Evolutionary conservation across 2,113 vertebrate genomes (phyloP).

Genomic region (Entelurus aequoreus): DNA sequence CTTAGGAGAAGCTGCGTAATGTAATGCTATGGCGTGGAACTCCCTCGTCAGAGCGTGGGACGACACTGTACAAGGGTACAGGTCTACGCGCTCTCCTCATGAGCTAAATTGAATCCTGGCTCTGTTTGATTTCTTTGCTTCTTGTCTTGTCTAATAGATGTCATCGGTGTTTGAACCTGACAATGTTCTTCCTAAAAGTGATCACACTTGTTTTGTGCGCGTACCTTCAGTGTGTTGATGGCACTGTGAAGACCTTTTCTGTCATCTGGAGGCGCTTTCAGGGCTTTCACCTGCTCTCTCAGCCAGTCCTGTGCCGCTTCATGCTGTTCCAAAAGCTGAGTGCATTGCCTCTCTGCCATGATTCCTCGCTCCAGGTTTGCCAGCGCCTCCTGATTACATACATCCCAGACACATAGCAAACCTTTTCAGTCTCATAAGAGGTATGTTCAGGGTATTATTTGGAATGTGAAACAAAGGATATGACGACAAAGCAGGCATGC

Average conservation of each 20-base stretch:
- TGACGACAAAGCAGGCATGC: not conserved
- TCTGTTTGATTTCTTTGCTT: too few relatives aligned
- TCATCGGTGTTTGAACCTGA: too few relatives aligned
- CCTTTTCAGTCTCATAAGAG: not conserved
- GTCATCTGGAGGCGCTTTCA: slow-evolving; percentile 48
- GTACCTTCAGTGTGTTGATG: slow-evolving; percentile 71
- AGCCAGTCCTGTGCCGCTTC: slow-evolving; percentile 73
- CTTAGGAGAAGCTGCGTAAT: too few relatives aligned
- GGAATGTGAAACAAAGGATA: not conserved
- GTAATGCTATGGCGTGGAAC: too few relatives aligned
- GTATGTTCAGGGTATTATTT: not conserved
- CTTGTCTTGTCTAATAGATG: too few relatives aligned
- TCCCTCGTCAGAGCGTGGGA: too few relatives aligned
- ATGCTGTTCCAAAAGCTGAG: slow-evolving; percentile 72
- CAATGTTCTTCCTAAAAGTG: too few relatives aligned
- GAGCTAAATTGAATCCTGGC: too few relatives aligned
- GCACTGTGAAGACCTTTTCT: slow-evolving; percentile 50
- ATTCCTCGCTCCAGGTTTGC: slow-evolving; percentile 56
- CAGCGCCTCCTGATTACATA: slow-evolving; percentile 41
- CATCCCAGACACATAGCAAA: not conserved
- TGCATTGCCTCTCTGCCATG: slow-evolving; percentile 57
- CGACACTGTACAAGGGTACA: too few relatives aligned
- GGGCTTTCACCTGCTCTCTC: slow-evolving; percentile 66
- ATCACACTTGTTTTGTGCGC: not conserved
- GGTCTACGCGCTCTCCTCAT: too few relatives aligned